These are phyloP conservation scores for Ericerus pela DNA, from an alignment of 1,140 invertebrate genomes.

Conservation along the genomic window DNA sequence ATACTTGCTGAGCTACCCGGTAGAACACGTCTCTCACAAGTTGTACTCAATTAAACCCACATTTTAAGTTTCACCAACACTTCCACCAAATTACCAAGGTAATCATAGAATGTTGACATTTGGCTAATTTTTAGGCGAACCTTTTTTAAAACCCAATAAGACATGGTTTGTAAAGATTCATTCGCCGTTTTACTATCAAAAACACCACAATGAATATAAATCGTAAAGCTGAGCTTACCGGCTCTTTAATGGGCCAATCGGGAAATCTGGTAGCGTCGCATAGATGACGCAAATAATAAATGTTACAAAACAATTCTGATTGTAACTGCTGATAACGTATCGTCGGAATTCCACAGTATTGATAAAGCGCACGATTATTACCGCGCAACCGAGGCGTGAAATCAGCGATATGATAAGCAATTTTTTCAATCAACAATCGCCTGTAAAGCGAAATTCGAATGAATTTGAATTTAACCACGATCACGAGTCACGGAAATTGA, in stretches of 20 bases:
- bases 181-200: not conserved
- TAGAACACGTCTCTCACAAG: too few relatives aligned
- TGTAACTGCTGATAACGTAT: conserved; percentile 90
- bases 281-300: conserved; percentile 92
- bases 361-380: conserved; percentile 88
- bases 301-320: conserved; percentile 95
- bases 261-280: conserved; percentile 85
- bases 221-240: conserved; percentile 42
- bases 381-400: conserved; percentile 85
- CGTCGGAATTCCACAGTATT: conserved; percentile 91
- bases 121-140: too few relatives aligned
- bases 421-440: conserved; percentile 87
- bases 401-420: conserved; percentile 90
- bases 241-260: conserved; percentile 92
- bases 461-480: too few relatives aligned
- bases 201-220: not conserved
- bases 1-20: too few relatives aligned
- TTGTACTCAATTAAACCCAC: too few relatives aligned
- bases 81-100: too few relatives aligned
- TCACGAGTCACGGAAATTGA: too few relatives aligned
- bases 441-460: conserved; percentile 40
- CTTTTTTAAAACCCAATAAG: too few relatives aligned
- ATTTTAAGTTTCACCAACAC: too few relatives aligned
- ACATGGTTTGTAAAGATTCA: not conserved
- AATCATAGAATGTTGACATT: too few relatives aligned